Evolutionary conservation across 2,113 vertebrate genomes (phyloP).

Genomic region (Elgaria multicarinata): DNA sequence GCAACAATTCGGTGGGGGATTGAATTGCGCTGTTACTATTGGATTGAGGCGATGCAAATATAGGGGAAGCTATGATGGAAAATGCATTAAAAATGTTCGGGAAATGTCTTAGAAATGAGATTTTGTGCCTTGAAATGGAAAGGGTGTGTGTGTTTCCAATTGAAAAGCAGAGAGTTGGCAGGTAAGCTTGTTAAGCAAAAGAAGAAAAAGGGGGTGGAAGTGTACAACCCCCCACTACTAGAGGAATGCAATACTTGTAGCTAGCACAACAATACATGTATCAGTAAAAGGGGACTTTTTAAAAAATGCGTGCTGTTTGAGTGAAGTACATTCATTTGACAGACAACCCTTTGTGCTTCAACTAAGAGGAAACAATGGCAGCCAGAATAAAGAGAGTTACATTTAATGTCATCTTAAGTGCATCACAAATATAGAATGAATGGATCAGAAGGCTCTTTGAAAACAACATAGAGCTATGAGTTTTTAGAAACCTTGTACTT

Average conservation of each 20-base stretch:
- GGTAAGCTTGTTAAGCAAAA: neutral
- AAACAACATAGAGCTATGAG: constrained; percentile 2
- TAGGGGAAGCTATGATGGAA: neutral
- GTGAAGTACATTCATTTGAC: constrained; percentile 21
- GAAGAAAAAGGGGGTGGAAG: accelerated
- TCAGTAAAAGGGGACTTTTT: neutral
- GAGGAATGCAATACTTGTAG: constrained; percentile 3
- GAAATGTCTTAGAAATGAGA: neutral
- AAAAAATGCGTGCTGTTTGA: neutral
- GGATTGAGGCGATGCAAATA: neutral
- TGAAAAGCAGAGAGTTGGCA: constrained; percentile 31
- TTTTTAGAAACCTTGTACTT: constrained; percentile 24
- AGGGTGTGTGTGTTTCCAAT: too few species aligned
- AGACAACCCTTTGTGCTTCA: constrained; percentile 19
- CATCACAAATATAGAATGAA: neutral
- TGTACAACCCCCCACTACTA: neutral
- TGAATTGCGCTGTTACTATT: neutral
- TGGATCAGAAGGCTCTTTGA: neutral
- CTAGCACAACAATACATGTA: neutral
- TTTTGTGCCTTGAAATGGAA: constrained; percentile 6
- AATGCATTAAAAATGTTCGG: neutral
- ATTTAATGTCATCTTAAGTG: constrained; percentile 15
- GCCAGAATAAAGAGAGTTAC: neutral
- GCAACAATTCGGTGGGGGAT: neutral
- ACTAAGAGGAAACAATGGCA: neutral